A percentile compares a stretch with the other conserved stretches of the same genome.
phyloP scores from a whole-genome alignment of 37 sponge, comb jelly and placozoan species.

The Petrosia ficiformis region DNA sequence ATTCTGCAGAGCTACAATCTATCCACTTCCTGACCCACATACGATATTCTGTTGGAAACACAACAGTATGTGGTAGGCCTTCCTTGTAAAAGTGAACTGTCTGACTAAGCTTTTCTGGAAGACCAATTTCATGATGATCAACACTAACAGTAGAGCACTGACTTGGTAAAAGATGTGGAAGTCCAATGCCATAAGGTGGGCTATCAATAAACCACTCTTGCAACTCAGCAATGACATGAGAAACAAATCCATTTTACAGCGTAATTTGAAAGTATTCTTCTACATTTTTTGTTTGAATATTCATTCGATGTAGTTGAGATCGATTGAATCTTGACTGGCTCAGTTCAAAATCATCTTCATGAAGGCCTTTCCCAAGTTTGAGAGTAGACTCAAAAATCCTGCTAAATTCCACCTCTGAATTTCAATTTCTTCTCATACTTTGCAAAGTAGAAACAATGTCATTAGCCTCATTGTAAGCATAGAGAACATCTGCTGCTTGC shows the following conservation, averaged over 20 bases:
- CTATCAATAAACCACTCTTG: slow-evolving; percentile 17
- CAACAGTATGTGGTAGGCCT: slow-evolving; percentile 12
- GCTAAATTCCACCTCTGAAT: slow-evolving; percentile 14
- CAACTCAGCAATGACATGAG: slow-evolving; percentile 19
- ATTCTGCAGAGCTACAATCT: neutral
- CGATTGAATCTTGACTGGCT: slow-evolving; percentile 21
- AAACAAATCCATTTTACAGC: slow-evolving; percentile 22
- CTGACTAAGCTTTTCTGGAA: slow-evolving; percentile 17
- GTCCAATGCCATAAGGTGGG: slow-evolving; percentile 1
- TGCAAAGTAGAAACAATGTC: neutral
- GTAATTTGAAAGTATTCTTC: slow-evolving; percentile 24
- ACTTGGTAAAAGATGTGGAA: slow-evolving; percentile 39
- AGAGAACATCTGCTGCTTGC: slow-evolving; percentile 32
- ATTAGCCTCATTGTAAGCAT: slow-evolving; percentile 3
- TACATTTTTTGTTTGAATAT: neutral
- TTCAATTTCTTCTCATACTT: neutral
- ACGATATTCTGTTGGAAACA: slow-evolving; percentile 22
- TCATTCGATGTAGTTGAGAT: slow-evolving; percentile 9
- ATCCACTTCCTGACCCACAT: slow-evolving; percentile 26
- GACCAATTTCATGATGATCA: slow-evolving; percentile 21
- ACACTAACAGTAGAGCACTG: slow-evolving; percentile 36
- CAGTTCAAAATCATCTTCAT: slow-evolving; percentile 15
- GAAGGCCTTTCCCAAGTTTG: slow-evolving; percentile 8
- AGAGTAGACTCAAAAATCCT: slow-evolving; percentile 6
- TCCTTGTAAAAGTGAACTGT: slow-evolving; percentile 10